Conservation (phyloP, 1,140 invertebrate species). For the Nilaparvata lugens region DNA sequence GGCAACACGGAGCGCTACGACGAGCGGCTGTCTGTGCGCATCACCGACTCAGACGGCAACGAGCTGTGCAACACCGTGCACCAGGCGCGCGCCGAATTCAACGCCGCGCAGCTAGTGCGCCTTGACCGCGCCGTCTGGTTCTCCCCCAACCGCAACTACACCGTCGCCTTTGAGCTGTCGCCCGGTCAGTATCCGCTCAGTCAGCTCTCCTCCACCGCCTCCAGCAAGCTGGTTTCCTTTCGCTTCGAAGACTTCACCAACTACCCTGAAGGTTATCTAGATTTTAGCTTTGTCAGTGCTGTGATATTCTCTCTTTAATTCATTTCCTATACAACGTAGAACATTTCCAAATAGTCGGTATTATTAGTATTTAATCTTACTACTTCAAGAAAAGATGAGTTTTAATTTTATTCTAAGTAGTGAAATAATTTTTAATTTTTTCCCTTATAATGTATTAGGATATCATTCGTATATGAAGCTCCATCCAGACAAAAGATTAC, state of each 20-base stretch:
- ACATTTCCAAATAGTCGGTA: too few species aligned
- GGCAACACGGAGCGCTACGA: conserved; percentile 3
- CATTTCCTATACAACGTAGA: too few species aligned
- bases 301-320: conserved; percentile 3
- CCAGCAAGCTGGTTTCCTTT: conserved; percentile 7
- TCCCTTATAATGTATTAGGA: too few species aligned
- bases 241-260: conserved; percentile 3
- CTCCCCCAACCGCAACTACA: conserved; percentile 13
- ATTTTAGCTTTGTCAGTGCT: conserved; percentile 3
- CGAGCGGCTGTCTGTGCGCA: conserved; percentile 12
- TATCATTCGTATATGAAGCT: too few species aligned
- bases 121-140: conserved; percentile 19
- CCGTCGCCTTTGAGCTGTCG: conserved; percentile 13
- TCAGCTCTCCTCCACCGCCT: conserved; percentile 3
- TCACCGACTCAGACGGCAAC: conserved; percentile 18
- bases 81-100: conserved; percentile 13
- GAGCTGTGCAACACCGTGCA: conserved; percentile 10
- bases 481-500: too few species aligned
- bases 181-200: conserved; percentile 19
- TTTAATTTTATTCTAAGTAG: too few species aligned
- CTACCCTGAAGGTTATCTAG: background rate
- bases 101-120: conserved; percentile 12
- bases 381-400: too few species aligned
- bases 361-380: too few species aligned
- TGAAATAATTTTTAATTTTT: too few species aligned